Evolutionary conservation across 30 jellyfish, hydroid and myxozoan species (phyloP).

Genomic region (Catostylus mosaicus): DNA sequence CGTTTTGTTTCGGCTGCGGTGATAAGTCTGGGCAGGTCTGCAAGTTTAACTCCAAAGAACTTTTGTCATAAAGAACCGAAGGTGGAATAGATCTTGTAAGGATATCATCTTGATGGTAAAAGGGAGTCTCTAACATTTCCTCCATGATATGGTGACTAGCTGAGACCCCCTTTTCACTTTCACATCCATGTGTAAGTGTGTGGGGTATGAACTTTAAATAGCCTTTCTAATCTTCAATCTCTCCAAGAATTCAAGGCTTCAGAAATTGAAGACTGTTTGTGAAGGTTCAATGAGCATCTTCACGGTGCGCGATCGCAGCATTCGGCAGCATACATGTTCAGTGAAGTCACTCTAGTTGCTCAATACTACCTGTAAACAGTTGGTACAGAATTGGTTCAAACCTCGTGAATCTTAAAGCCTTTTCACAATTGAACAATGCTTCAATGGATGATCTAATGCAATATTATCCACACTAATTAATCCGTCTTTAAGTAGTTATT

Average conservation of each 20-base stretch:
- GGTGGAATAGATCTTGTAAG: slow-evolving; percentile 88
- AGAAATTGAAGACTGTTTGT: slow-evolving; percentile 43
- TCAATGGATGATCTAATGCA: slow-evolving; percentile 49
- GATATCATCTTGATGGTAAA: slow-evolving; percentile 92
- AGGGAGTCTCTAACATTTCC: slow-evolving; percentile 93
- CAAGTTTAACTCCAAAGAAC: slow-evolving; percentile 77
- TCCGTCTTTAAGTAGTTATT: background rate
- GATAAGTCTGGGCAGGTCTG: slow-evolving; percentile 67
- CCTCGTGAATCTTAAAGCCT: slow-evolving; percentile 12
- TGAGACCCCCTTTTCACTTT: slow-evolving; percentile 70
- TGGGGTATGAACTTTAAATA: background rate
- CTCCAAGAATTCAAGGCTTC: slow-evolving; percentile 72
- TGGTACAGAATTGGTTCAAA: too few relatives aligned
- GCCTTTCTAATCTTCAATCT: slow-evolving; percentile 12
- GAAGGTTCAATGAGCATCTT: slow-evolving; percentile 67
- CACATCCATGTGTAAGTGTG: slow-evolving; percentile 54
- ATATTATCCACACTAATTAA: slow-evolving; percentile 12
- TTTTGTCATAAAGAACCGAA: slow-evolving; percentile 82
- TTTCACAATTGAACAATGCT: slow-evolving; percentile 17
- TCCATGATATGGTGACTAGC: slow-evolving; percentile 81
- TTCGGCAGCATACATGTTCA: slow-evolving; percentile 70
- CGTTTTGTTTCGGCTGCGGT: slow-evolving; percentile 55
- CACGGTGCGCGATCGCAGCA: slow-evolving; percentile 54
- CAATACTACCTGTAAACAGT: slow-evolving; percentile 73
- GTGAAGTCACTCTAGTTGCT: slow-evolving; percentile 64